These are phyloP conservation scores for Passerculus sandwichensis DNA, from an alignment of 2,797 vertebrate genomes.

Conservation along the genomic window DNA sequence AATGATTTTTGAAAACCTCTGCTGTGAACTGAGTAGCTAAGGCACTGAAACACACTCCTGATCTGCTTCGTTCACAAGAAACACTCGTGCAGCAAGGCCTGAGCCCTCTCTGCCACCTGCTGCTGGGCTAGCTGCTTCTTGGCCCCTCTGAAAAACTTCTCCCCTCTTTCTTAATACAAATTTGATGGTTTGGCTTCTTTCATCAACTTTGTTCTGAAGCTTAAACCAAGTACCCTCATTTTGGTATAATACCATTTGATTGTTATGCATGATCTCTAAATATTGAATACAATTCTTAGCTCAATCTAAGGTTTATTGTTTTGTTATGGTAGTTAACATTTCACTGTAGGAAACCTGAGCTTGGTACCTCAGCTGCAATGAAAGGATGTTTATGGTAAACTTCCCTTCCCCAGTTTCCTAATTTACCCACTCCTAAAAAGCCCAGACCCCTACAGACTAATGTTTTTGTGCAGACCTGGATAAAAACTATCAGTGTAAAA, in stretches of 20 bases:
- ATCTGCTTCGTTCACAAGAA: background rate
- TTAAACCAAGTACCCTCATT: background rate
- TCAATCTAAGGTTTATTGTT: slow-evolving; percentile 20
- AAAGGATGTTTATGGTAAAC: background rate
- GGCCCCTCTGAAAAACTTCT: background rate
- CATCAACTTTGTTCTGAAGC: background rate
- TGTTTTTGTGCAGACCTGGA: background rate
- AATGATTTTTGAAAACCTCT: background rate
- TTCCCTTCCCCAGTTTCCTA: background rate
- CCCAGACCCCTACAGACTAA: background rate
- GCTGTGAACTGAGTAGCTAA: background rate
- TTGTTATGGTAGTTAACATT: background rate
- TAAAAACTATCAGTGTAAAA: background rate
- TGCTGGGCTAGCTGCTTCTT: background rate
- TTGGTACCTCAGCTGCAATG: background rate
- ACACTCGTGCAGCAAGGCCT: background rate
- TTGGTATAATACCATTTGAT: background rate
- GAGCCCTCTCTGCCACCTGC: background rate
- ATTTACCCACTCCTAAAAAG: background rate
- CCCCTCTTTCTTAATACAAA: background rate
- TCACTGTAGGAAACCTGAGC: background rate
- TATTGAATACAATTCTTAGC: background rate
- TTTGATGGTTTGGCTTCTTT: background rate
- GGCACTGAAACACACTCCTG: background rate
- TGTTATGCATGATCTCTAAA: background rate